Conservation (phyloP, 2,888 invertebrate species). For the Eueremaeus valkanovi region DNA sequence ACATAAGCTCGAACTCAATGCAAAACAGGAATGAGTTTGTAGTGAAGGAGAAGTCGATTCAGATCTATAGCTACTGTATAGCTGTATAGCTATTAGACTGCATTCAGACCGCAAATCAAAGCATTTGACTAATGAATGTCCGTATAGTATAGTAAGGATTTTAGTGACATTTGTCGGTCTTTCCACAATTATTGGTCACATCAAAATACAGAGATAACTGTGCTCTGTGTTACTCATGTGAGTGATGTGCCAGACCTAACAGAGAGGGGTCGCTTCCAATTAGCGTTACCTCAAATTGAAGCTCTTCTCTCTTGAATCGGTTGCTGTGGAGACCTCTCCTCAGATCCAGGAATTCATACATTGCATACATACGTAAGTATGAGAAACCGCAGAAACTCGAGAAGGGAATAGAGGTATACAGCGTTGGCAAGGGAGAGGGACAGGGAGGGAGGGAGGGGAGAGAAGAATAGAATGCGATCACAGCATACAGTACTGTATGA, state of each 20-base stretch:
- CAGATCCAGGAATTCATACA: neutral
- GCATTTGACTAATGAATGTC: conserved; percentile 12
- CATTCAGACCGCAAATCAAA: neutral
- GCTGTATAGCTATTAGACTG: neutral
- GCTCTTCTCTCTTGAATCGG: neutral
- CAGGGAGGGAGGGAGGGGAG: neutral
- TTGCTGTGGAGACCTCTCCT: conserved; percentile 27
- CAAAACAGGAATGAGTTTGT: too few relatives aligned
- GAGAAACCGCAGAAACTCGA: conserved; percentile 10
- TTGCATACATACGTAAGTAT: neutral
- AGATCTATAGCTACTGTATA: neutral
- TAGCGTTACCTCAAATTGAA: neutral
- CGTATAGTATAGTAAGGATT: neutral
- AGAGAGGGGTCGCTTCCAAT: conserved; percentile 10
- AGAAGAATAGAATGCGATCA: neutral
- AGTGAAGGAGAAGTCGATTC: too few relatives aligned
- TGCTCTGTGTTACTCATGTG: too few relatives aligned
- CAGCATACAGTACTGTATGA: neutral
- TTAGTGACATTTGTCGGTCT: neutral
- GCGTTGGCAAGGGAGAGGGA: neutral
- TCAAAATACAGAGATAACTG: too few relatives aligned
- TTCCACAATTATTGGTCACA: neutral
- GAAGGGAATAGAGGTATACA: too few relatives aligned
- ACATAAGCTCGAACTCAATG: too few relatives aligned
- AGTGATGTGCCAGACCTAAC: neutral